A percentile compares a stretch with the other conserved stretches of the same genome.
Conservation (phyloP, 1,140 invertebrate species). For the Colletes latitarsis region DNA sequence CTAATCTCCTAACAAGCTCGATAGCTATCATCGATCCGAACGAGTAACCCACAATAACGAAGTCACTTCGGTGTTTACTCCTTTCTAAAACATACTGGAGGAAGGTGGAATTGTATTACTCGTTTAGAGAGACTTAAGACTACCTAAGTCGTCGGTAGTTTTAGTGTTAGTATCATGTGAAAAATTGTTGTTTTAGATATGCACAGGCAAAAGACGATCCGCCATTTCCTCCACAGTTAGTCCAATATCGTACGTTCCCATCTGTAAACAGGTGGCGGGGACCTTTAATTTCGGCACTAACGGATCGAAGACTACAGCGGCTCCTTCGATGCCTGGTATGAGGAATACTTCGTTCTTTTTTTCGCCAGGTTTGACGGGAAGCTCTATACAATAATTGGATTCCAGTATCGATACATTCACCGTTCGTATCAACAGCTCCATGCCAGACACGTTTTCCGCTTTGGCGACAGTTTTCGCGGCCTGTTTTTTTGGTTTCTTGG, state of each 20-base stretch:
- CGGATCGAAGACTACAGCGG: conserved; percentile 79
- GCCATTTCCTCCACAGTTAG: conserved; percentile 70
- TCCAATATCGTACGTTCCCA: conserved; percentile 57
- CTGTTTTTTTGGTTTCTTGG: conserved; percentile 47
- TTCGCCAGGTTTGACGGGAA: conserved; percentile 67
- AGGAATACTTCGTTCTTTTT: conserved; percentile 82
- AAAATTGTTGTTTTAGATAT: conserved; percentile 37
- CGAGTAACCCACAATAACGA: conserved; percentile 77
- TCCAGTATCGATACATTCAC: conserved; percentile 65
- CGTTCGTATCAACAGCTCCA: conserved; percentile 72
- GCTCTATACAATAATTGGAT: conserved; percentile 66
- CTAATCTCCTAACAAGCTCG: conserved; percentile 74
- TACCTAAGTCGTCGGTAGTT: no score
- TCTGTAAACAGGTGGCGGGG: conserved; percentile 85
- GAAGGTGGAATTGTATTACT: neutral
- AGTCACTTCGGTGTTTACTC: conserved; percentile 71
- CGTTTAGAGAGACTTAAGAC: no score
- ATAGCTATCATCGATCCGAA: conserved; percentile 77
- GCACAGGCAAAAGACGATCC: conserved; percentile 75
- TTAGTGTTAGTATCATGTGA: no score
- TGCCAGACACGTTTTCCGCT: conserved; percentile 58
- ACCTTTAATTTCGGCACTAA: conserved; percentile 81
- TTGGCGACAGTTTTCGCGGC: neutral
- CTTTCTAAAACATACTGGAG: conserved; percentile 71
- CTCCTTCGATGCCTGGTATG: conserved; percentile 86